Evolutionary conservation across 2,888 invertebrate genomes (phyloP).

Genomic region (Atethmia centrago): DNA sequence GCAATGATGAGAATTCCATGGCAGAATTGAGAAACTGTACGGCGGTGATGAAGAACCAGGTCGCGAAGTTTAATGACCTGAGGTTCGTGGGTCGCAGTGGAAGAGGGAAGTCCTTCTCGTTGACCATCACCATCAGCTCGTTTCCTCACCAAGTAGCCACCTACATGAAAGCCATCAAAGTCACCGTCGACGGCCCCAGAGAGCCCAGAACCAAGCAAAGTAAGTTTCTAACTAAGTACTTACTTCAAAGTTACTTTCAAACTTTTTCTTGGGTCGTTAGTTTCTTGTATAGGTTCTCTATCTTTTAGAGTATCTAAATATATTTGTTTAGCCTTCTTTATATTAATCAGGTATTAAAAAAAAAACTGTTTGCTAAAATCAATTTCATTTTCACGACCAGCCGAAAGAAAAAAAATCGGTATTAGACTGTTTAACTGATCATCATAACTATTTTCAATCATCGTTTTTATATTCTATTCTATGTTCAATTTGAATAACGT

Average conservation of each 20-base stretch:
- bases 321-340: not conserved
- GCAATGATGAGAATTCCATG: constrained; percentile 99
- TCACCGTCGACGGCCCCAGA: constrained; percentile 99
- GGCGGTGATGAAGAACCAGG: constrained; percentile 99
- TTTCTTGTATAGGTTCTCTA: not conserved
- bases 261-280: not conserved
- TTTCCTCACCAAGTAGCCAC: constrained; percentile 96
- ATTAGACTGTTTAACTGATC: not conserved
- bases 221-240: constrained; percentile 90
- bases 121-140: constrained; percentile 97
- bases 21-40: constrained; percentile 98
- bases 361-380: not conserved
- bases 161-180: constrained; percentile 99
- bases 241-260: constrained; percentile 46
- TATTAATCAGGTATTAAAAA: not conserved
- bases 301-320: not conserved
- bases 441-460: not conserved
- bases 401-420: not conserved
- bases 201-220: constrained; percentile 99
- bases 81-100: constrained; percentile 99
- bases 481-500: not conserved
- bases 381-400: not conserved
- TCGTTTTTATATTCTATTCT: not conserved
- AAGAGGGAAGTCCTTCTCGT: constrained; percentile 97
- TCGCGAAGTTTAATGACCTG: constrained; percentile 99